Evolutionary conservation across 1,140 invertebrate species (phyloP).

Genomic region (Macrocentrus cingulum): DNA sequence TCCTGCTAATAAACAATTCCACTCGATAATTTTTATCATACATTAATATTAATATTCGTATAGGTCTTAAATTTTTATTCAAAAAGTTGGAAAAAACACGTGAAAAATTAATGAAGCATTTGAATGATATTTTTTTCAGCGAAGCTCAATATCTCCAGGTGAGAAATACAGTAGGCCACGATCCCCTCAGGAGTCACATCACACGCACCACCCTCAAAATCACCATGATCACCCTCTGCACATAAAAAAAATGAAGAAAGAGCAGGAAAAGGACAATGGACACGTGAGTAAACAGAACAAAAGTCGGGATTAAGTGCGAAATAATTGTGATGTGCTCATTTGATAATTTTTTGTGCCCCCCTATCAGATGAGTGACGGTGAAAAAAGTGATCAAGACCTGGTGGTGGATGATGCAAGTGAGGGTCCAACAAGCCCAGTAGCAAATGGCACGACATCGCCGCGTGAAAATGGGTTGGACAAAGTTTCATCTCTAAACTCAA

Average conservation of each 20-base stretch:
- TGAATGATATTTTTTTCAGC: conserved; percentile 63
- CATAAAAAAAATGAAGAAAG: conserved; percentile 57
- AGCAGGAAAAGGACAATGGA: conserved; percentile 54
- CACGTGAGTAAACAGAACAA: conserved; percentile 49
- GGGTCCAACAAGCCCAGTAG: conserved; percentile 59
- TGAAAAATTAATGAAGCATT: no score
- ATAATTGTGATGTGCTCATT: no score
- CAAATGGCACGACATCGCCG: conserved; percentile 74
- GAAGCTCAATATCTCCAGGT: conserved; percentile 62
- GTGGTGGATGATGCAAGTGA: conserved; percentile 93
- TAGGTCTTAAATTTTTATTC: no score
- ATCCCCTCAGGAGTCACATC: conserved; percentile 64
- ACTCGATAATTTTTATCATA: no score
- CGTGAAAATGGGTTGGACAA: conserved; percentile 78
- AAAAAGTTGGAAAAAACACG: no score
- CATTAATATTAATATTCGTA: no score
- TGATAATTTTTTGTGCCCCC: no score
- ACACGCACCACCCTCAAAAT: conserved; percentile 52
- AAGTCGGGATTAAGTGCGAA: no score
- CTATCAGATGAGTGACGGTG: conserved; percentile 88
- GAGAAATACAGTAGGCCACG: conserved; percentile 64
- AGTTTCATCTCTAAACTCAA: conserved; percentile 48
- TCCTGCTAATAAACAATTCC: no score
- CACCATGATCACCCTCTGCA: conserved; percentile 58
- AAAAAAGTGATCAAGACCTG: conserved; percentile 95